phyloP scores from a whole-genome alignment of 2,888 invertebrate genomes.

The Patella caerulea region DNA sequence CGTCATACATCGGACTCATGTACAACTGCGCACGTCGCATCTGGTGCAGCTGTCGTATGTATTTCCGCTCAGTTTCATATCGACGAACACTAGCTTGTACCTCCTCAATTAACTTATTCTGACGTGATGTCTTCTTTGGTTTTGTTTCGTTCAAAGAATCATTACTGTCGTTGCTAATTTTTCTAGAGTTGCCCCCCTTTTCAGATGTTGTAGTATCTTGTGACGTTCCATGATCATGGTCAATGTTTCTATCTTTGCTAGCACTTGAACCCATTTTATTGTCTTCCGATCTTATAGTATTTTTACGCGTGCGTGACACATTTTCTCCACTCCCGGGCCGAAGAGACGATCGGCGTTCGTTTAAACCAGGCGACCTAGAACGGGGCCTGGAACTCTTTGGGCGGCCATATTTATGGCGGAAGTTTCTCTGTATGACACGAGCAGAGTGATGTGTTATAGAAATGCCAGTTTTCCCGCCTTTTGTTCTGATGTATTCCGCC shows the following conservation, averaged over 20 bases:
- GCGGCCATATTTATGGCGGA: slow-evolving; percentile 6
- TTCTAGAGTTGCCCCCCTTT: neutral
- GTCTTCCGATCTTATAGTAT: neutral
- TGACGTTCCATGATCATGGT: neutral
- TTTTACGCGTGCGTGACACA: neutral
- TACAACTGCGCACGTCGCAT: slow-evolving; percentile 58
- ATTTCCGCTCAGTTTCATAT: slow-evolving; percentile 51
- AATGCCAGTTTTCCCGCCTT: slow-evolving; percentile 87
- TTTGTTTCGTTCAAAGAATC: neutral
- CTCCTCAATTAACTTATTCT: slow-evolving; percentile 8
- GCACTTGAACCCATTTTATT: neutral
- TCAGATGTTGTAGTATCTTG: neutral
- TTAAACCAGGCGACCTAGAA: neutral
- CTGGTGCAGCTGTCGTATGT: slow-evolving; percentile 53
- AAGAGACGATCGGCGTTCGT: neutral
- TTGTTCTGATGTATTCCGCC: slow-evolving; percentile 91
- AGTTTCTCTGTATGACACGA: slow-evolving; percentile 34
- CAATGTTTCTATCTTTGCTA: neutral
- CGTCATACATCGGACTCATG: slow-evolving; percentile 55
- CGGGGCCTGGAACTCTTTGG: neutral
- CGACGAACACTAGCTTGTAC: slow-evolving; percentile 55
- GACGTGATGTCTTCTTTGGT: neutral
- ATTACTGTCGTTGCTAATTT: neutral
- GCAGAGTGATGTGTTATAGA: slow-evolving; percentile 74
- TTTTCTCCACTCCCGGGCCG: neutral